phyloP scores from a whole-genome alignment of 2,113 vertebrate genomes.

The Scomber scombrus region DNA sequence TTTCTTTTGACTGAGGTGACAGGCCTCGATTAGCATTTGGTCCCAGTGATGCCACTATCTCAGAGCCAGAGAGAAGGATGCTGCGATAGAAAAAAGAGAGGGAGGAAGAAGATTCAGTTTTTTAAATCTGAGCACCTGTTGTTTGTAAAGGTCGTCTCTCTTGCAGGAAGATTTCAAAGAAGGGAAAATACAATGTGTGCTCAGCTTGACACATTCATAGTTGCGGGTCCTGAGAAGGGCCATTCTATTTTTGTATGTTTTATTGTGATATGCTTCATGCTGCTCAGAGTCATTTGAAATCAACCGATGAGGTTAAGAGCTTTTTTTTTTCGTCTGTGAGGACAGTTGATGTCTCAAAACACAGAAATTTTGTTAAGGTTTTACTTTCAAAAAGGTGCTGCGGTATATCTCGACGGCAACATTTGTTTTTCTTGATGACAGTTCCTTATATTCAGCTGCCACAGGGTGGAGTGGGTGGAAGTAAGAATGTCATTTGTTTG shows the following conservation, averaged over 20 bases:
- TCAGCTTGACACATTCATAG: conserved; percentile 44
- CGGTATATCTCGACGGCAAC: neutral
- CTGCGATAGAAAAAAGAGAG: conserved; percentile 1
- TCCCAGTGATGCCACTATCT: conserved; percentile 47
- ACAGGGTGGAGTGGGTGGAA: neutral
- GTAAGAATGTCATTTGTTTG: neutral
- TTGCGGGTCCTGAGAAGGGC: conserved; percentile 26
- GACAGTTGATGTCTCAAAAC: conserved; percentile 6
- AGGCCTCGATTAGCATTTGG: conserved; percentile 50
- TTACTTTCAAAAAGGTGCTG: conserved; percentile 4
- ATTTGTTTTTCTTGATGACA: neutral
- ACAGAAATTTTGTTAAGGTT: conserved; percentile 3
- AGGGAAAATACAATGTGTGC: conserved; percentile 35
- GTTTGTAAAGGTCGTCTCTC: conserved; percentile 52
- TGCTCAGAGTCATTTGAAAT: conserved; percentile 32
- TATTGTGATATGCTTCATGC: conserved; percentile 27
- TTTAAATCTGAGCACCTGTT: conserved; percentile 37
- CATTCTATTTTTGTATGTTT: conserved; percentile 40
- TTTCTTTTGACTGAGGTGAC: conserved; percentile 52
- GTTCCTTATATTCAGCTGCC: neutral
- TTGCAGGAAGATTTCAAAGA: conserved; percentile 46
- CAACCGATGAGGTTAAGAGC: conserved; percentile 25
- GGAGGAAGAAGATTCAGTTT: conserved; percentile 40
- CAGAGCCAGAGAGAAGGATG: neutral
- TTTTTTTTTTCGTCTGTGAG: conserved; percentile 14